phyloP scores from a whole-genome alignment of 2,113 vertebrate genomes.

The Axis porcinus region DNA sequence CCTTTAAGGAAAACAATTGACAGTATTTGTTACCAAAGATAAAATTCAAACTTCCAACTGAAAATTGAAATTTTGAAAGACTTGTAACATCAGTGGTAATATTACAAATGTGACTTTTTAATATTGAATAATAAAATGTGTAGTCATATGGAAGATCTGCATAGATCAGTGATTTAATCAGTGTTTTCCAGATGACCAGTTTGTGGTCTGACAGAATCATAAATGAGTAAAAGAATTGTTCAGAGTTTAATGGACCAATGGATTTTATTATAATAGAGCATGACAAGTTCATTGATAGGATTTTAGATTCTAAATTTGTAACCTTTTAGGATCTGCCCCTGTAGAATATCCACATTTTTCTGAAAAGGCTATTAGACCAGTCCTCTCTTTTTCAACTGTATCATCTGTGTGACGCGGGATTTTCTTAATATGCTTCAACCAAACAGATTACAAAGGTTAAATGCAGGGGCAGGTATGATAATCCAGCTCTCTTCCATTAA shows the following conservation, averaged over 20 bases:
- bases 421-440: not conserved
- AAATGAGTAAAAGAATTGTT: not conserved
- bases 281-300: not conserved
- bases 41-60: not conserved
- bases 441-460: not conserved
- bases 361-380: not conserved
- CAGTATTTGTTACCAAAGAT: not conserved
- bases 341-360: not conserved
- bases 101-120: not conserved
- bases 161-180: not conserved
- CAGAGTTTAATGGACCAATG: not conserved
- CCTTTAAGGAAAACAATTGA: not conserved
- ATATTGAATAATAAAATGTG: not conserved
- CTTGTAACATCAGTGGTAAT: not conserved
- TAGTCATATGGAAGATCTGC: not conserved
- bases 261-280: not conserved
- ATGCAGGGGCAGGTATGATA: not conserved
- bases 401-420: not conserved
- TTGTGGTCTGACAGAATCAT: not conserved
- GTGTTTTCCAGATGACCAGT: not conserved
- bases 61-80: constrained; percentile 19
- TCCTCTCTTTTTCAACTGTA: not conserved
- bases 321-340: not conserved
- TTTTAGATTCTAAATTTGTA: not conserved
- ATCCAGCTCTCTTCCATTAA: not conserved